A percentile compares a stretch with the other conserved stretches of the same genome.
Evolutionary conservation across 2,888 invertebrate species (phyloP).

Genomic region (Idaea biselata): DNA sequence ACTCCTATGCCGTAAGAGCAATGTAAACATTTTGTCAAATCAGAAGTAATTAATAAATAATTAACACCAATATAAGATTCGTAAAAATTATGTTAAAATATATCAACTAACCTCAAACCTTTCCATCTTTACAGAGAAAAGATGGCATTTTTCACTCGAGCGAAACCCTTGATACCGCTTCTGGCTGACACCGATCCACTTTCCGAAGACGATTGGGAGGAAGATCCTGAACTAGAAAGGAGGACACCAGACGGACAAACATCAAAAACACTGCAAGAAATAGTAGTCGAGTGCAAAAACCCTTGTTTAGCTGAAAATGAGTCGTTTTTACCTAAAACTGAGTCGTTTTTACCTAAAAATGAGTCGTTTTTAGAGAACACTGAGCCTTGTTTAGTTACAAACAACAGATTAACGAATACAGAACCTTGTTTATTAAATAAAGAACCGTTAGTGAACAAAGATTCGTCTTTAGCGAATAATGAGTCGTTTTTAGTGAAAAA

Average conservation of each 20-base stretch:
- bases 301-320: slow-evolving; percentile 40
- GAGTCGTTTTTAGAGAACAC: neutral
- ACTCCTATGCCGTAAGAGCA: too few relatives aligned
- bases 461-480: slow-evolving; percentile 5
- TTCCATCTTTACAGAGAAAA: slow-evolving; percentile 87
- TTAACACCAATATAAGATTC: too few relatives aligned
- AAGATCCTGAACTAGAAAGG: slow-evolving; percentile 59
- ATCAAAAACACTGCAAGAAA: slow-evolving; percentile 11
- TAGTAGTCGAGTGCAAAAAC: slow-evolving; percentile 65
- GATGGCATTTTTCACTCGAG: slow-evolving; percentile 96
- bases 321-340: neutral
- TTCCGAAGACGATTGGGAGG: slow-evolving; percentile 76
- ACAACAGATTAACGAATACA: slow-evolving; percentile 19
- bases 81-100: too few relatives aligned
- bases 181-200: slow-evolving; percentile 84
- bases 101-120: slow-evolving; percentile 9
- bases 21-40: too few relatives aligned
- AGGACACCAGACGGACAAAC: slow-evolving; percentile 65
- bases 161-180: slow-evolving; percentile 87
- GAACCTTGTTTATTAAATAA: slow-evolving; percentile 33
- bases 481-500: neutral
- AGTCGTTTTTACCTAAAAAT: too few relatives aligned
- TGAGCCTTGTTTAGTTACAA: neutral
- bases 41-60: too few relatives aligned
- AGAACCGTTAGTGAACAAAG: slow-evolving; percentile 7